These are phyloP conservation scores for Clangula hyemalis DNA, from an alignment of 2,797 vertebrate genomes.

Conservation along the genomic window DNA sequence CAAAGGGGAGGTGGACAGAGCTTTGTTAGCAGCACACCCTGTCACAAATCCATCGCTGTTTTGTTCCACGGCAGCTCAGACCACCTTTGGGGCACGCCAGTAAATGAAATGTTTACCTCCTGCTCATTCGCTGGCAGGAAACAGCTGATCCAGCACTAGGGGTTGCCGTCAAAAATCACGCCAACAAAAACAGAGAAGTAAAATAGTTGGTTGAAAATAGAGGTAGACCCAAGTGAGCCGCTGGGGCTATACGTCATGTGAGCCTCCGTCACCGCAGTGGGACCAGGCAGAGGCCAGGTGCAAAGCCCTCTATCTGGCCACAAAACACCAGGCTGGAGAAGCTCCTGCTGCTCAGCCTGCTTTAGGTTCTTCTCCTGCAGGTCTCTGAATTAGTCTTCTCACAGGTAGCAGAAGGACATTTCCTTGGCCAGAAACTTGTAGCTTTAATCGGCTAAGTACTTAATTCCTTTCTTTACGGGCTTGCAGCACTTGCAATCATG, in stretches of 20 bases:
- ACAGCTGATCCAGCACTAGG: not conserved
- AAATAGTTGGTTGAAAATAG: not conserved
- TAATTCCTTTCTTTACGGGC: not conserved
- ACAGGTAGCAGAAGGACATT: not conserved
- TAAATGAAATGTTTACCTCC: constrained; percentile 23
- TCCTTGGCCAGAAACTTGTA: not conserved
- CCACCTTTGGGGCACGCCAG: not conserved
- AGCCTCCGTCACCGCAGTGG: not conserved
- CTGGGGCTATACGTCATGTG: not conserved
- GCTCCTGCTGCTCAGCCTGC: not conserved
- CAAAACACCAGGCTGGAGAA: not conserved
- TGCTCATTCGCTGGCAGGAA: not conserved
- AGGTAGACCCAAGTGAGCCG: not conserved
- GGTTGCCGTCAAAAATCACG: constrained; percentile 2
- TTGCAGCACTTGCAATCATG: not conserved
- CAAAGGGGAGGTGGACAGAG: not conserved
- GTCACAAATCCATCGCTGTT: not conserved
- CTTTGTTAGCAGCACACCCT: not conserved
- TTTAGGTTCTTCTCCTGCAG: not conserved
- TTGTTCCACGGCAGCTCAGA: not conserved
- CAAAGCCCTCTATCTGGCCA: not conserved
- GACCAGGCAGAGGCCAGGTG: not conserved
- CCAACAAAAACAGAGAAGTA: constrained; percentile 11
- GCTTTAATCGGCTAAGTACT: not conserved
- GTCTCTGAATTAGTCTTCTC: not conserved